These are phyloP conservation scores for Diplodus sargus DNA, from an alignment of 2,797 vertebrate species.

Conservation along the genomic window DNA sequence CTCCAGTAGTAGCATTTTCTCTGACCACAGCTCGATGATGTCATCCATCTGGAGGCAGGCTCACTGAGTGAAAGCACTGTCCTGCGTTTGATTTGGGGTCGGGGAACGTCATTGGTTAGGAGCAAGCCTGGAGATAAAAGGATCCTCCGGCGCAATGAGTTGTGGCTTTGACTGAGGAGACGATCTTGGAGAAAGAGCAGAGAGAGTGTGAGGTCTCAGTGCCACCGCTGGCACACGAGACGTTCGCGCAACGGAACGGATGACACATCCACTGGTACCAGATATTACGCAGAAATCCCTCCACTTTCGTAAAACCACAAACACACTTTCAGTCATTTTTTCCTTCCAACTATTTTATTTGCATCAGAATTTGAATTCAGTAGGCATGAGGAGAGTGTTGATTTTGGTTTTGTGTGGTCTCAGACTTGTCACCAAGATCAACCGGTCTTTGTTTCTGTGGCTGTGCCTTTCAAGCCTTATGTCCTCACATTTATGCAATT, in stretches of 20 bases:
- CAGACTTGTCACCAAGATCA: not conserved
- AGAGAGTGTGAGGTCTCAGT: conserved; percentile 58
- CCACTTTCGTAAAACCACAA: conserved; percentile 35
- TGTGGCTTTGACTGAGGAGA: conserved; percentile 44
- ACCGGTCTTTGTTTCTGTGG: not conserved
- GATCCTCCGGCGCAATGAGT: conserved; percentile 43
- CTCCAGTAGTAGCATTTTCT: conserved; percentile 55
- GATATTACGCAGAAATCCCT: conserved; percentile 30
- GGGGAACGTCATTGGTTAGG: conserved; percentile 52
- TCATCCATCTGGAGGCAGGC: conserved; percentile 43
- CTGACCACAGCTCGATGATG: conserved; percentile 63
- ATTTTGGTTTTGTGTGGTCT: not conserved
- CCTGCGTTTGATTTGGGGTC: conserved; percentile 62
- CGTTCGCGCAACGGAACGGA: conserved; percentile 51
- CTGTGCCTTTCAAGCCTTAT: not conserved
- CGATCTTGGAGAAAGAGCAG: conserved; percentile 53
- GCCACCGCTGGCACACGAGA: conserved; percentile 30
- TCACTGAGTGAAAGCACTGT: conserved; percentile 32
- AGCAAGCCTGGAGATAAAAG: conserved; percentile 55
- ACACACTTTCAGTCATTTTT: conserved; percentile 18
- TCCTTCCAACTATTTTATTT: conserved; percentile 4
- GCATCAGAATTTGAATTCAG: not conserved
- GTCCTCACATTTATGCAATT: not conserved
- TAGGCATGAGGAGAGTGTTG: not conserved
- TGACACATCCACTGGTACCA: conserved; percentile 56